Percentiles rank a stretch among this genome's conserved stretches.
Evolutionary conservation across 2,113 vertebrate genomes (phyloP).

Genomic region (Laticauda colubrina): DNA sequence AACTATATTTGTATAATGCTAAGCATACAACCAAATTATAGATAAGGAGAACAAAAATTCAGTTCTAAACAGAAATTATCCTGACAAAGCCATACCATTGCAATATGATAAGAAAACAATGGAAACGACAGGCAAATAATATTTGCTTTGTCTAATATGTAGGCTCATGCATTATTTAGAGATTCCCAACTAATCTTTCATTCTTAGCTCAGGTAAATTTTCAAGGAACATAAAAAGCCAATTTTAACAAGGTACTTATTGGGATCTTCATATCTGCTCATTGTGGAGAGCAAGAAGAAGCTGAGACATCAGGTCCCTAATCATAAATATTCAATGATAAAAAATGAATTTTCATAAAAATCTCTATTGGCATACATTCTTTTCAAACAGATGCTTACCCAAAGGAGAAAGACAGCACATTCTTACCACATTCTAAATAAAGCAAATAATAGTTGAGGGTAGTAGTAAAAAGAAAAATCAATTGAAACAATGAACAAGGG

Average conservation of each 20-base stretch:
- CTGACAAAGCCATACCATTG: background rate
- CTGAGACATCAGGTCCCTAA: background rate
- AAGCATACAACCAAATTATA: background rate
- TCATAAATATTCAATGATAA: conserved; percentile 28
- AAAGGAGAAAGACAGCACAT: background rate
- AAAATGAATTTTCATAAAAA: background rate
- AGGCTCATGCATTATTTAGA: conserved; percentile 5
- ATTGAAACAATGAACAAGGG: background rate
- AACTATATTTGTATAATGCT: background rate
- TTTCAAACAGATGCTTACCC: conserved; percentile 8
- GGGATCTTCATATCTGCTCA: conserved; percentile 7
- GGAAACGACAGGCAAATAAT: background rate
- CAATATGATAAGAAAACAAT: background rate
- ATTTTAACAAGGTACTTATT: background rate
- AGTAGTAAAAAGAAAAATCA: background rate
- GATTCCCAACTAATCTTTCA: background rate
- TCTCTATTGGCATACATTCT: background rate
- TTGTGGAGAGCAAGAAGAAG: conserved; percentile 6
- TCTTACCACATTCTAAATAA: background rate
- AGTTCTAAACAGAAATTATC: background rate
- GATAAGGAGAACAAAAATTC: background rate
- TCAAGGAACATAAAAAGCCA: background rate
- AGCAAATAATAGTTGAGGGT: background rate
- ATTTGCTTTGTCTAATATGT: background rate
- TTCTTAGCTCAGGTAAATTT: background rate